A percentile compares a stretch with the other conserved stretches of the same genome.
phyloP scores from a whole-genome alignment of 2,888 invertebrate genomes.

The Meteorus cinctellus region DNA sequence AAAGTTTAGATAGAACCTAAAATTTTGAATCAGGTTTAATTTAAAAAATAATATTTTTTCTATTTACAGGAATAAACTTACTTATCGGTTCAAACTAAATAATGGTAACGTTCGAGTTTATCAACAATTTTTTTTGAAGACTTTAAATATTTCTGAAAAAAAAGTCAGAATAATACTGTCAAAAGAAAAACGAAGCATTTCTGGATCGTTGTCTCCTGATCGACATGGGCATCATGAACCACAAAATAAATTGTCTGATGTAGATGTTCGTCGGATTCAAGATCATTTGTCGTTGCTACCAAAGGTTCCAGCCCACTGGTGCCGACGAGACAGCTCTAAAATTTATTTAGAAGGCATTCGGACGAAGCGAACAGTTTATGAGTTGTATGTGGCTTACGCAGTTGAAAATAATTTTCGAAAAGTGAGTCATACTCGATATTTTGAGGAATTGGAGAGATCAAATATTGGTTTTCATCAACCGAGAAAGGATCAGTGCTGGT shows the following conservation, averaged over 20 bases:
- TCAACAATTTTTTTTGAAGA: neutral
- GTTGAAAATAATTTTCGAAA: neutral
- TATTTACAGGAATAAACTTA: neutral
- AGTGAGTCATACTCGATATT: constrained; percentile 2
- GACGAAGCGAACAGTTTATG: constrained; percentile 13
- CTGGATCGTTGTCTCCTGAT: constrained; percentile 21
- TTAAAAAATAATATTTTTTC: too few relatives aligned
- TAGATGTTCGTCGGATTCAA: constrained; percentile 17
- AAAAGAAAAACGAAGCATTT: constrained; percentile 17
- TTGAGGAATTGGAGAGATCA: neutral
- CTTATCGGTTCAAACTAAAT: neutral
- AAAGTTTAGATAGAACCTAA: too few relatives aligned
- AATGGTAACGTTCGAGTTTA: neutral
- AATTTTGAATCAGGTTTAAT: too few relatives aligned
- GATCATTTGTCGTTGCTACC: constrained; percentile 27
- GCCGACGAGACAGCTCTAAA: constrained; percentile 40
- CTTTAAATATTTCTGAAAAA: neutral
- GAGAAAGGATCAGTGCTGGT: constrained; percentile 27
- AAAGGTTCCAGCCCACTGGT: constrained; percentile 44
- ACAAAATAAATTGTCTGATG: constrained; percentile 32
- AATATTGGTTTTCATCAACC: constrained; percentile 38
- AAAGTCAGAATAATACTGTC: constrained; percentile 9
- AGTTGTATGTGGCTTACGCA: constrained; percentile 19
- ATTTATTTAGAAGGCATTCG: constrained; percentile 32
- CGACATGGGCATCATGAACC: constrained; percentile 30